Base-by-base conservation (phyloP, 2,888 invertebrate species). In the Leucophora obtusa region DNA sequence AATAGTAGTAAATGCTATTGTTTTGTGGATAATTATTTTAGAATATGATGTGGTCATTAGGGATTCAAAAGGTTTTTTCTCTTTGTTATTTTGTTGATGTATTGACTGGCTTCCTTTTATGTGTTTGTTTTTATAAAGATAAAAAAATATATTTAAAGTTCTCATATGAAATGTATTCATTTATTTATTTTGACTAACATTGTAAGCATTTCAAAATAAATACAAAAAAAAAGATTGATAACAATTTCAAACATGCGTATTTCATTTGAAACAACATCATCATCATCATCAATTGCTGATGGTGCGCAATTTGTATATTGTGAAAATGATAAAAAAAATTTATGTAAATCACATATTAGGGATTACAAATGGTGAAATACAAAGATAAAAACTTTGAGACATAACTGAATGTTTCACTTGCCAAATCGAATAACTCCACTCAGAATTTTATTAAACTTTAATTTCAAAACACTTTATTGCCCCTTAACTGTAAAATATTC, bases 121-220 rank as follows among this genome's bases (percentile, higher is more conserved):
- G 15, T 56, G 65, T 54, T 53, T 66, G 53, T 66, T 56, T n/a
- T 66, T 54, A 28, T 38, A 53, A 33, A 53, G 65, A 66, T 66
- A 66, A 66, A 53, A 66, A 35, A 53, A 28, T 33, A 15, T 28
- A 17, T 38, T 38, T 33, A 51, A 63, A 28, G 24, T 24, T 24
- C 24, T 24, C 24, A 24, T 3, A 24, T 24, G 5, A 24, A 24
- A 24, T 24, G 24, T 24, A 24, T 24, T 24, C 5, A 66, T 66
- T 54, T 66, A 66, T 66, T 66, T 66, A 54, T 66, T 66, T 66
- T 66, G 38, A 66, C 65, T 54, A 54, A 66, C 65, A 18, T 66
- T 66, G 65, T 66, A 54, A 14, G 54, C 35, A 65, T 65, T 65
- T 65, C 63, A 65, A 14, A 63, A 65, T 53, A 66, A 66, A 65